Evolutionary conservation across 2,888 invertebrate species (phyloP).

Genomic region (Scrobipalpa atriplicella): DNA sequence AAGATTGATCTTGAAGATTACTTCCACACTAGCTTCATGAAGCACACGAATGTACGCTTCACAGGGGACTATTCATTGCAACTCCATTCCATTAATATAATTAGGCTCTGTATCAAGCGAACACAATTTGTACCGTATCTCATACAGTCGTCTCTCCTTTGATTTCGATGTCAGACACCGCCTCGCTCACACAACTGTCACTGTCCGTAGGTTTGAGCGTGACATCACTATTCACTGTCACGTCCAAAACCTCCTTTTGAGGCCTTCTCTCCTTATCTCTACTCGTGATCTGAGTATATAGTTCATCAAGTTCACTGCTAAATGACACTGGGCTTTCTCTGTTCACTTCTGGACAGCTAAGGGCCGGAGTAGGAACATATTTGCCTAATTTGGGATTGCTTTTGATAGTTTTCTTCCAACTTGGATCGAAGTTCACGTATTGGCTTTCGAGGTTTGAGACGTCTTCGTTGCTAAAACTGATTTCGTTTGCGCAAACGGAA

Average conservation of each 20-base stretch:
- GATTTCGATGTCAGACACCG: slow-evolving; percentile 65
- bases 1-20: no score
- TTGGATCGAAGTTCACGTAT: slow-evolving; percentile 83
- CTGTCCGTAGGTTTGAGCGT: slow-evolving; percentile 71
- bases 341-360: slow-evolving; percentile 76
- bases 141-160: slow-evolving; percentile 73
- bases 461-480: slow-evolving; percentile 77
- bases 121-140: slow-evolving; percentile 23
- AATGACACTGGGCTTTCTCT: slow-evolving; percentile 73
- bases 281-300: slow-evolving; percentile 87
- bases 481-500: slow-evolving; percentile 78
- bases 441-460: slow-evolving; percentile 78
- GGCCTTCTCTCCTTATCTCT: slow-evolving; percentile 62
- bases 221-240: slow-evolving; percentile 73
- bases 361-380: slow-evolving; percentile 70
- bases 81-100: not conserved
- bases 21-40: no score
- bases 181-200: slow-evolving; percentile 78
- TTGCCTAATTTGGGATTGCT: slow-evolving; percentile 69
- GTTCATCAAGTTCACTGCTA: slow-evolving; percentile 85
- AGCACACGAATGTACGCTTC: no score
- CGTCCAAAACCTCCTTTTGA: slow-evolving; percentile 61
- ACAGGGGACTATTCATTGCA: not conserved
- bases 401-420: slow-evolving; percentile 75
- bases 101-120: slow-evolving; percentile 5